Evolutionary conservation across 2,888 invertebrate species (phyloP).

Genomic region (Phragmatobia fuliginosa): DNA sequence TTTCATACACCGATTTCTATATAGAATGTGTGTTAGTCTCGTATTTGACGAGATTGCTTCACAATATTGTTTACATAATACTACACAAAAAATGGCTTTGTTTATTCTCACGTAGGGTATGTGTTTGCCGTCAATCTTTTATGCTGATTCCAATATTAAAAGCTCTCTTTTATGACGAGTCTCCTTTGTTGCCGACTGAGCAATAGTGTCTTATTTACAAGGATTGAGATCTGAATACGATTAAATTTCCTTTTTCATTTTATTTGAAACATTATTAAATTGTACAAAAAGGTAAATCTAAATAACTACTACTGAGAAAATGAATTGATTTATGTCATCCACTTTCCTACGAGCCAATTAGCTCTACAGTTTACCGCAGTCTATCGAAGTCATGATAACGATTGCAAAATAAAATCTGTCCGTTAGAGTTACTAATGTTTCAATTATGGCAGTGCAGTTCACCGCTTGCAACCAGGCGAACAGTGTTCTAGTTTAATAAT

Average conservation of each 20-base stretch:
- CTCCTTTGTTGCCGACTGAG: constrained; percentile 35
- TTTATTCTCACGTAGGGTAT: constrained; percentile 33
- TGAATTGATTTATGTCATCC: background rate
- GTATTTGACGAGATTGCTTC: constrained; percentile 35
- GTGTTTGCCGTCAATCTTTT: constrained; percentile 53
- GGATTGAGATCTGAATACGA: constrained; percentile 17
- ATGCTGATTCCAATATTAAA: constrained; percentile 54
- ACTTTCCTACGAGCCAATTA: background rate
- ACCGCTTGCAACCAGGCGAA: background rate
- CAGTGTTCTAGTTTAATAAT: background rate
- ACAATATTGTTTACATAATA: constrained; percentile 36
- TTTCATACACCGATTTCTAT: too few species aligned
- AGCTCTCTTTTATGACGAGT: constrained; percentile 39
- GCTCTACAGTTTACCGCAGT: background rate
- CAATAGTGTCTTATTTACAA: constrained; percentile 40
- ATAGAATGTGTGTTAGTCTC: background rate
- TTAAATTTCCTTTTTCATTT: constrained; percentile 18
- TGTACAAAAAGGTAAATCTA: background rate
- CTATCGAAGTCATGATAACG: background rate
- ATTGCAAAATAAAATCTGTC: background rate
- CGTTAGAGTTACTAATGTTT: background rate
- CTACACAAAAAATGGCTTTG: constrained; percentile 25
- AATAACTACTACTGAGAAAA: background rate
- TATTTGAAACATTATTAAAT: background rate
- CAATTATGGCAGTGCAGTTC: background rate